These are phyloP conservation scores for Podarcis lilfordi DNA, from an alignment of 2,797 vertebrate genomes.

Conservation along the genomic window DNA sequence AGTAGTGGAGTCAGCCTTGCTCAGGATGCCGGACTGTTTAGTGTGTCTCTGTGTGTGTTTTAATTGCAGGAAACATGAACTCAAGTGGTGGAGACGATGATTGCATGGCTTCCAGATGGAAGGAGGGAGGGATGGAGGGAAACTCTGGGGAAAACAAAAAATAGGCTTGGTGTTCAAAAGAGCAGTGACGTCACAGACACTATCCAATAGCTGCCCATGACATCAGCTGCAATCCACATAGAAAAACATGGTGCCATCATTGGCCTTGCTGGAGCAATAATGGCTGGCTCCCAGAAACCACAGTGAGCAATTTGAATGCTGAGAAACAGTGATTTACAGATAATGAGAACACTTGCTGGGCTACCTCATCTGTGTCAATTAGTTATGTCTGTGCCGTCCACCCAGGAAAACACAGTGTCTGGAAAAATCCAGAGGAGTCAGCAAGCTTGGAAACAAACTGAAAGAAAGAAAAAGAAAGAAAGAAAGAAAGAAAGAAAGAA, in stretches of 20 bases:
- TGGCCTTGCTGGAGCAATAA: not conserved
- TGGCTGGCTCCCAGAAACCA: not conserved
- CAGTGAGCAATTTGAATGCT: not conserved
- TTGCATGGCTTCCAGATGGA: no score
- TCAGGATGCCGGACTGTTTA: not conserved
- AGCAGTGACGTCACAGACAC: not conserved
- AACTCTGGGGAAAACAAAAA: no score
- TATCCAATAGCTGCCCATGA: not conserved
- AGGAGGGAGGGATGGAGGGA: not conserved
- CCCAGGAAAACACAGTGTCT: not conserved
- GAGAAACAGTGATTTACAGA: not conserved
- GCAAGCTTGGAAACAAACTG: not conserved
- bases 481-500: not conserved
- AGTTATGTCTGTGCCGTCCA: not conserved
- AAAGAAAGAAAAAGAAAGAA: not conserved
- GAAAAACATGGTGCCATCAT: not conserved
- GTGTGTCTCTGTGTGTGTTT: not conserved
- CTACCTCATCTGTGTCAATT: not conserved
- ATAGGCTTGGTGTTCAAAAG: not conserved
- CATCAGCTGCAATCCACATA: not conserved
- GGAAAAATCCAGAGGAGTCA: not conserved
- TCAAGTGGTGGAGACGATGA: no score
- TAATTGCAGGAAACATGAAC: no score
- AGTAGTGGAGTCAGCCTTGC: not conserved
- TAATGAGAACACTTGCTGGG: conserved; percentile 1